Conservation (phyloP, 2,888 invertebrate species). For the Drosophila eohydei region DNA sequence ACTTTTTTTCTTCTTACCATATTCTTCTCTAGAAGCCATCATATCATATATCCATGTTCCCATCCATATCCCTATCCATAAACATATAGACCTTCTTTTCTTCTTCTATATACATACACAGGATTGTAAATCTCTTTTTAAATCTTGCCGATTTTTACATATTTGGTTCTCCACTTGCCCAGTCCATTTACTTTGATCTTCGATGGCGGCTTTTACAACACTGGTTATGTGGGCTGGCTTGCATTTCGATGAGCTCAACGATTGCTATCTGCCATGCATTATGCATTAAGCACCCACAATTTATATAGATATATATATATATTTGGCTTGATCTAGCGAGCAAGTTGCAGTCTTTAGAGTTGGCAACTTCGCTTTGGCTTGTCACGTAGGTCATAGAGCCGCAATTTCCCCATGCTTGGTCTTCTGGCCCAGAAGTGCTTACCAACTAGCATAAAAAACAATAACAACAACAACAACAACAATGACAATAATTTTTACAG, state of each 20-base stretch:
- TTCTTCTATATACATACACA: background rate
- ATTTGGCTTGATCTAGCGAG: constrained; percentile 60
- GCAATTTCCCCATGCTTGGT: constrained; percentile 3
- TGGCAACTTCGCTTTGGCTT: constrained; percentile 38
- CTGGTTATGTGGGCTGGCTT: constrained; percentile 4
- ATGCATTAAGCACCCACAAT: constrained; percentile 59
- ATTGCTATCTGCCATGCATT: constrained; percentile 61
- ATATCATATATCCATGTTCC: too few species aligned
- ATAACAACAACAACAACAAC: constrained; percentile 20
- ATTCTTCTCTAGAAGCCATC: too few species aligned
- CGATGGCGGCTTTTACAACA: constrained; percentile 14
- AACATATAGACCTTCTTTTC: background rate
- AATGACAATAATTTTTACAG: constrained; percentile 64
- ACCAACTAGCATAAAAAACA: constrained; percentile 48
- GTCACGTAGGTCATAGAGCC: constrained; percentile 72
- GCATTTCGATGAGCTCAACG: constrained; percentile 51
- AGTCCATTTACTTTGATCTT: constrained; percentile 17
- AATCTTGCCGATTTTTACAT: background rate
- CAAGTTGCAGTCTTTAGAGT: constrained; percentile 54
- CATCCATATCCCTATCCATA: background rate
- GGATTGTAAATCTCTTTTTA: background rate
- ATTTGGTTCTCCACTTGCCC: background rate
- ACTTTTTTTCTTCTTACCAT: too few species aligned
- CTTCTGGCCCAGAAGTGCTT: constrained; percentile 54
- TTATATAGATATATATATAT: constrained; percentile 1